Base-by-base conservation (phyloP, 2,797 vertebrate genomes). In the Gila robusta region DNA sequence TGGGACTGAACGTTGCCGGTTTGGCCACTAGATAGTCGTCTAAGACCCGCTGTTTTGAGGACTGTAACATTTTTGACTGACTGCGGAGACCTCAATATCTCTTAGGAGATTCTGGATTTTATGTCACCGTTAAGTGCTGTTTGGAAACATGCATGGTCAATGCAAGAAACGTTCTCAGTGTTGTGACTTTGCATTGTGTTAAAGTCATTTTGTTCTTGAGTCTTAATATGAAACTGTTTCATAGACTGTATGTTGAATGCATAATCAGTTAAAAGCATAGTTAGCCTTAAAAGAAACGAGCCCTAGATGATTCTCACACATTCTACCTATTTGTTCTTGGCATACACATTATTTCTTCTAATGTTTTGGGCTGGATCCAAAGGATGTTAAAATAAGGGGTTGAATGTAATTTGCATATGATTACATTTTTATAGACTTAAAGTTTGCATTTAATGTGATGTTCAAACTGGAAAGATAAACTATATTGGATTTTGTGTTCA, bases 361-460 rank as follows among this genome's bases (percentile, higher is more conserved):
- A 87, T 82, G 81, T 87, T 91, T 92, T 91, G 82, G 91, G 89
- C 92, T 92, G 92, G 90, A 91, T 89, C 92, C 92, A 85, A 93
- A 90, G 86, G 84, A 89, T 82, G 59, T 69, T 69, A 59, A 23
- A 81, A 74, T 74, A 54, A 82, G 28, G 67, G 86, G 71, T 77
- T 74, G 66, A 88, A 76, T 77, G 88, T 85, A 78, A 81, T 52
- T 62, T 44, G 47, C 59, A 49, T 59, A 35, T 39, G 44, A 47
- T 37, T n/a, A 44, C 0, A 6, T 16, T 80, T 73, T 21, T 9
- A 66, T 59, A 56, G 39, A 62, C 49, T 35, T 64, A 35, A 62
- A 62, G 82, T 88, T 83, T 66, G 79, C 70, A 49, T 76, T 79
- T 37, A 12, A 26, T 73, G 76, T 69, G 35, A 47, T 86, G 74